Evolutionary conservation across 2,888 invertebrate species (phyloP), one percentile per base, ranked within the genome.

Genomic region (Eretmocerus hayati): DNA sequence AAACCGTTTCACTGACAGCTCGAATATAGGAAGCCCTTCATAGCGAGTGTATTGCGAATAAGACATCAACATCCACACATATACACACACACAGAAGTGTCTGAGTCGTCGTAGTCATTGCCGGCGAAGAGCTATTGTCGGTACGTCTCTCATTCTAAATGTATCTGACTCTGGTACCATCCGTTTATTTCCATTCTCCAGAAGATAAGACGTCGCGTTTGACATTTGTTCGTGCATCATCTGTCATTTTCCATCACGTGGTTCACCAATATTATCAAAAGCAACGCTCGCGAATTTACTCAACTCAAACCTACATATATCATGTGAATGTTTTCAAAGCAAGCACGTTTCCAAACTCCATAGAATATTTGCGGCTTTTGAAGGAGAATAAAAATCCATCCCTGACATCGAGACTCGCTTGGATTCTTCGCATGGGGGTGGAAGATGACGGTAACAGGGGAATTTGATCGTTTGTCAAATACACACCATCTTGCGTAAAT

Each of bases 401-500:
- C 20, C 37, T 43, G 53, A 44, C 53, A 43, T 40, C n/a, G n/a
- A n/a, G n/a, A n/a, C n/a, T 43, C 45, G 39, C 41, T 41, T 42
- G 46, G 52, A 53, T 56, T 58, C 55, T 56, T 56, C 46, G 52
- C 20, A 48, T 53, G 42, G 58, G 41, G 42, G 51, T 11, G 26
- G 26, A 26, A 11, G n/a, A n/a, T n/a, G n/a, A 45, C 30, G 51
- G 52, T 49, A 55, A 37, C 26, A 48, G 61, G 65, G 61, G 61
- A 64, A 65, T 66, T 64, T 62, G 67, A 69, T 68, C 69, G 66
- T 69, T 69, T 68, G 64, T 69, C 69, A 69, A 67, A 64, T 62
- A 67, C 62, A 66, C 64, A 63, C 60, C 64, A 62, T 62, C 61
- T 62, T 59, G 59, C 58, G 62, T 60, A 63, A 64, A 65, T 65